Percentiles rank a stretch among this genome's conserved stretches.
These are phyloP conservation scores for Saguinus imperator DNA, from an alignment of 2,113 vertebrate species.

Conservation along the genomic window DNA sequence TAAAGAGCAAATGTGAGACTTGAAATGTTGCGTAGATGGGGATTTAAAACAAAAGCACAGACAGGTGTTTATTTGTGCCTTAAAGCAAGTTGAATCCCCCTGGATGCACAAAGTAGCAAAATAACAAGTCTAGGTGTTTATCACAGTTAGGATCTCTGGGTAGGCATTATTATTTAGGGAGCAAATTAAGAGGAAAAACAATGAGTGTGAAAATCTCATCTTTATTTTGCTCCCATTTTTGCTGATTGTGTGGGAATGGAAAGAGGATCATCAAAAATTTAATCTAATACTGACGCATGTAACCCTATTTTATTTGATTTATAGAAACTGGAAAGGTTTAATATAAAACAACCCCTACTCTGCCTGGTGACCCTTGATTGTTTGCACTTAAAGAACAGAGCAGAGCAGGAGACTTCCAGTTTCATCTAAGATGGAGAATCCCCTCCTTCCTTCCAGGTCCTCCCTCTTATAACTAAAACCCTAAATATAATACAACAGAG, in stretches of 20 bases:
- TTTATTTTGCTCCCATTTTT: background rate
- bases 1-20: background rate
- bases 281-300: background rate
- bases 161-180: background rate
- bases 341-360: background rate
- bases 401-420: background rate
- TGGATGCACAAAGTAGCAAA: background rate
- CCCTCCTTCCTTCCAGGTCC: background rate
- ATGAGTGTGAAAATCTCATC: background rate
- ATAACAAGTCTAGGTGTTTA: background rate
- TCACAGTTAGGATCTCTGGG: background rate
- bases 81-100: background rate
- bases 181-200: slow-evolving; percentile 40
- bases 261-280: background rate
- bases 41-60: background rate
- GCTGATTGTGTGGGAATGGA: background rate
- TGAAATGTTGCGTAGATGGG: background rate
- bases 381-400: background rate
- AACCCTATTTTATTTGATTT: background rate
- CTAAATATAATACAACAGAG: background rate
- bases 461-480: background rate
- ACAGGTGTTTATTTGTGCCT: background rate
- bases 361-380: background rate
- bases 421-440: background rate
- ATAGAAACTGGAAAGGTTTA: background rate